phyloP scores from a whole-genome alignment of 2,888 invertebrate species.

The Furcula furcula region DNA sequence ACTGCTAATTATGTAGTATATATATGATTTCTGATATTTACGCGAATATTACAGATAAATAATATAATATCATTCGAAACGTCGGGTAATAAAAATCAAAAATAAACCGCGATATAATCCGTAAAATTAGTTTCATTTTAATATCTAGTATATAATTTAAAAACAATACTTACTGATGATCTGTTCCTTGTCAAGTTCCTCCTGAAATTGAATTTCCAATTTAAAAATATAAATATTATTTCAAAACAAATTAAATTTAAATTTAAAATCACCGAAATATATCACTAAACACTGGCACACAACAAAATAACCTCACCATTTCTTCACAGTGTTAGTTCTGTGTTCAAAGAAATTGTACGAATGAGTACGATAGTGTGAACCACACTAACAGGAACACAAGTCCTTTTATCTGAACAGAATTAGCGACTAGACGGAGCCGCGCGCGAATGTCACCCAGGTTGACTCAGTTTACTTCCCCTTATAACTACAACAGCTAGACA shows the following conservation, averaged over 20 bases:
- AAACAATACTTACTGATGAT: slow-evolving; percentile 85
- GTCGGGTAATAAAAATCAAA: too few species aligned
- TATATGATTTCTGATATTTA: too few species aligned
- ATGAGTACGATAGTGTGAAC: slow-evolving; percentile 59
- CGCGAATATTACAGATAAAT: too few species aligned
- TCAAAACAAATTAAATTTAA: slow-evolving; percentile 10
- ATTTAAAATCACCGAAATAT: slow-evolving; percentile 22
- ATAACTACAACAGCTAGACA: slow-evolving; percentile 21
- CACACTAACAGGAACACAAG: slow-evolving; percentile 67
- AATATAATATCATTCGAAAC: too few species aligned
- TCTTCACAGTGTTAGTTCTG: slow-evolving; percentile 23
- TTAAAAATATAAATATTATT: slow-evolving; percentile 28
- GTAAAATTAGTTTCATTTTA: too few species aligned
- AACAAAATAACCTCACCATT: slow-evolving; percentile 52
- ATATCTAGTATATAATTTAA: too few species aligned
- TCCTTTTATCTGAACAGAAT: slow-evolving; percentile 71
- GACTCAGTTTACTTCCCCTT: slow-evolving; percentile 37
- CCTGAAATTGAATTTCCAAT: slow-evolving; percentile 80
- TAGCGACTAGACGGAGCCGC: slow-evolving; percentile 65
- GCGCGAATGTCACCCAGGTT: slow-evolving; percentile 70
- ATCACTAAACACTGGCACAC: slow-evolving; percentile 21
- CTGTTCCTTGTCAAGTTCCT: slow-evolving; percentile 90
- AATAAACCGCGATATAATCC: too few species aligned
- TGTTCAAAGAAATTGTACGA: slow-evolving; percentile 50
- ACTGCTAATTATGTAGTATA: too few species aligned